Evolutionary conservation across 2,888 invertebrate genomes (phyloP), one percentile per base, ranked within the genome.

Genomic region (Pyrocoelia pectoralis): DNA sequence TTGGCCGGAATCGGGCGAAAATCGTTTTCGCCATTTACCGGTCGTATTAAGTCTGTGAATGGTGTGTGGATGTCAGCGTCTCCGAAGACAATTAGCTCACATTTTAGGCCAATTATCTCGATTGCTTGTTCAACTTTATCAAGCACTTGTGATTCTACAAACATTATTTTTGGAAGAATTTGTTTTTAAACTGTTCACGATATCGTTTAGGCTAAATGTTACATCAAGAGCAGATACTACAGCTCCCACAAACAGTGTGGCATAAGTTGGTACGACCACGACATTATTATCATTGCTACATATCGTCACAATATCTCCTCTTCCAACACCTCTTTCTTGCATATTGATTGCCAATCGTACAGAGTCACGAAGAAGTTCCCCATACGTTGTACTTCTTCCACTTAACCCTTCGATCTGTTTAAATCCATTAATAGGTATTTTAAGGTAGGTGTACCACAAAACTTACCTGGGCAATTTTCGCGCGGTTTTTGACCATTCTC

Each of bases 281-380:
- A 85, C 79, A 2, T 83, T 19, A 29, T 83, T 82, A 64, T 81
- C 84, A 0, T 80, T 79, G 2, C 81, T 82, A 76, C 84, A 83
- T 0, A 84, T 64, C 0, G 79, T 71, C 52, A 85, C 79, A 2
- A 84, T 80, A 65, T 84, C 85, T 0, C 82, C 82, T 1, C 67
- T 64, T 48, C 75, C 66, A 1, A 85, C 59, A 3, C 83, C 84
- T 3, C 14, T 17, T 10, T 76, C 77, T 48, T 63, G 10, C 56
- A 56, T 17, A 4, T 28, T 49, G 1, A 49, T 41, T 8, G 50
- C 50, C 0, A 38, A 8, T n/a, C 33, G 6, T 10, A 24, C 18
- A 28, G 41, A 13, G 6, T 50, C 13, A 10, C 4, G 9, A 10
- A 49, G 14, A 8, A 57, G 74, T 5, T 82, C 80, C 1, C 71